Evolutionary conservation across 1,140 invertebrate species (phyloP).

Genomic region (Meloidogyne floridensis): DNA sequence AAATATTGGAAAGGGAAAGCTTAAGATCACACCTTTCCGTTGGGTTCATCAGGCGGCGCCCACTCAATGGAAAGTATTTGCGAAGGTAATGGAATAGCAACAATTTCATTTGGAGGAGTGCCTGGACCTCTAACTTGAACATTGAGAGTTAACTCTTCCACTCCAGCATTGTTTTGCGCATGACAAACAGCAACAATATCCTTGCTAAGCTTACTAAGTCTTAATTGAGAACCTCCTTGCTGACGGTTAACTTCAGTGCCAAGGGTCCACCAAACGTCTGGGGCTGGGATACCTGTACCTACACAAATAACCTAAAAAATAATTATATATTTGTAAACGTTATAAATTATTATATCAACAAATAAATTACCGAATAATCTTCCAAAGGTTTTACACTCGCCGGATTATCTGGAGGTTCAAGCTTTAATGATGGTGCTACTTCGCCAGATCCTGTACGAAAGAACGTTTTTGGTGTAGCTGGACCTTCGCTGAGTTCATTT

Average conservation of each 20-base stretch:
- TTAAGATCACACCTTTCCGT: slow-evolving; percentile 49
- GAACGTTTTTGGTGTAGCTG: slow-evolving; percentile 53
- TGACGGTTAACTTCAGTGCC: slow-evolving; percentile 44
- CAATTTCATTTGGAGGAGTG: slow-evolving; percentile 61
- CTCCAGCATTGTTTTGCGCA: slow-evolving; percentile 63
- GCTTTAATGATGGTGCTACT: slow-evolving; percentile 53
- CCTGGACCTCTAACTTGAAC: slow-evolving; percentile 49
- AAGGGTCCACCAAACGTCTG: slow-evolving; percentile 54
- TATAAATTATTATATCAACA: not conserved
- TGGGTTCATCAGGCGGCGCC: slow-evolving; percentile 64
- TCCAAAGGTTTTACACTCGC: slow-evolving; percentile 49
- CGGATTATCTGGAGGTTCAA: slow-evolving; percentile 53
- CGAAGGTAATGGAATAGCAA: slow-evolving; percentile 53
- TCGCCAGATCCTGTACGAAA: slow-evolving; percentile 64
- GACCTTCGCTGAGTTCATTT: slow-evolving; percentile 63
- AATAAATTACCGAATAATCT: slow-evolving; percentile 46
- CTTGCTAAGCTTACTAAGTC: slow-evolving; percentile 51
- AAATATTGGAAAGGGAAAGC: not conserved
- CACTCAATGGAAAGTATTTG: slow-evolving; percentile 63
- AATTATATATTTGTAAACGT: not conserved
- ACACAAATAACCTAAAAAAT: slow-evolving; percentile 38
- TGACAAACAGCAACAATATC: slow-evolving; percentile 59
- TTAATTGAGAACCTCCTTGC: slow-evolving; percentile 45
- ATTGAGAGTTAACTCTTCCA: slow-evolving; percentile 50
- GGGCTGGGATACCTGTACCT: slow-evolving; percentile 58